These are phyloP conservation scores for Laupala kohalensis DNA, from an alignment of 1,140 invertebrate species.

Conservation along the genomic window DNA sequence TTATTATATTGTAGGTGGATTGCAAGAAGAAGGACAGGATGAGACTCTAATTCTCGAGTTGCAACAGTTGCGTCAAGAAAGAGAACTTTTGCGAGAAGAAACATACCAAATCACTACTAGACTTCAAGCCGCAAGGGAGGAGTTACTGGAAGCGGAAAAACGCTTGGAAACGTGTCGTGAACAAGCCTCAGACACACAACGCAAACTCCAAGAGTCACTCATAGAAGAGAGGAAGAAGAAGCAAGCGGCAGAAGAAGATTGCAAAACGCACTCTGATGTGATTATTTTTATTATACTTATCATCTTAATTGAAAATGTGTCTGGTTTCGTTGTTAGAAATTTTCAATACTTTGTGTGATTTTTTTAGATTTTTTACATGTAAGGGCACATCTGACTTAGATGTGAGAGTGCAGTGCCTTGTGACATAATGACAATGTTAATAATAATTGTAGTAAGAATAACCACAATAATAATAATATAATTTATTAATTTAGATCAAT, in stretches of 20 bases:
- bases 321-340: too few relatives aligned
- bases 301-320: too few relatives aligned
- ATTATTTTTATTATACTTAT: too few relatives aligned
- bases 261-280: constrained; percentile 35
- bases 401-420: too few relatives aligned
- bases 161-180: constrained; percentile 27
- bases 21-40: background rate
- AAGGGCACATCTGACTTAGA: too few relatives aligned
- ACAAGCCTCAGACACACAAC: constrained; percentile 25
- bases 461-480: too few relatives aligned
- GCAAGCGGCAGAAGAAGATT: constrained; percentile 44
- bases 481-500: too few relatives aligned
- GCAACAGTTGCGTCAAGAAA: constrained; percentile 48
- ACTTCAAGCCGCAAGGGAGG: constrained; percentile 36
- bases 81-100: constrained; percentile 45
- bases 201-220: constrained; percentile 39
- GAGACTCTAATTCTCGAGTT: constrained; percentile 25
- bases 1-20: background rate
- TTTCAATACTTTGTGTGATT: too few relatives aligned
- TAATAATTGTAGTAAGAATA: too few relatives aligned
- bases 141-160: constrained; percentile 36
- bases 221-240: constrained; percentile 36
- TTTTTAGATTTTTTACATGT: too few relatives aligned
- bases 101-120: constrained; percentile 38
- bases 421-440: too few relatives aligned